A percentile compares a stretch with the other conserved stretches of the same genome.
phyloP scores from a whole-genome alignment of 2,113 vertebrate genomes.

The Fulmarus glacialis region DNA sequence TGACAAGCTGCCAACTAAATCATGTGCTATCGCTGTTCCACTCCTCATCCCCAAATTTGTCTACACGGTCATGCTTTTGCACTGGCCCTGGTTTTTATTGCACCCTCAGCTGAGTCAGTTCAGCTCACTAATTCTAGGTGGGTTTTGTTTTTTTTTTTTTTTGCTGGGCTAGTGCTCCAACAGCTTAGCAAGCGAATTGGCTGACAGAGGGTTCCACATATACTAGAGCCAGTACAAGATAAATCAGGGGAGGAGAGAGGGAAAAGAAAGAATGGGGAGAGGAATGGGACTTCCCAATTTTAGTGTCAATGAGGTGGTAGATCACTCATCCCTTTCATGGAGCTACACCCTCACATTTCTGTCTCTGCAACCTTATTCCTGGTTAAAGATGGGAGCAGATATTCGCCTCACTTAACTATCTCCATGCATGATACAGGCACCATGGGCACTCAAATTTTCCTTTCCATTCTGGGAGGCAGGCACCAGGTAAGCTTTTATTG shows the following conservation, averaged over 20 bases:
- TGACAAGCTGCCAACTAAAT: background rate
- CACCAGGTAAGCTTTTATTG: background rate
- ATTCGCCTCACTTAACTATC: background rate
- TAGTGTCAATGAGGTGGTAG: background rate
- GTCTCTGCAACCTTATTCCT: background rate
- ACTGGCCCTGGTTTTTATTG: background rate
- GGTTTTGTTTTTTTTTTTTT: background rate
- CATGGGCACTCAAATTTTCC: background rate
- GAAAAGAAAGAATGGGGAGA: background rate
- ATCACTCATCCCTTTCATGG: background rate
- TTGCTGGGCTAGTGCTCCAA: background rate
- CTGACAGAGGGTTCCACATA: background rate
- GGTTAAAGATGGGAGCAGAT: background rate
- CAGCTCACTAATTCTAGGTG: background rate
- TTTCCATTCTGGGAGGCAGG: background rate
- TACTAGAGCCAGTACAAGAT: background rate
- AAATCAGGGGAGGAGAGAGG: background rate
- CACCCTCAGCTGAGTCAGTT: background rate
- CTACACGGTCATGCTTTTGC: background rate
- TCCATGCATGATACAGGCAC: accelerated
- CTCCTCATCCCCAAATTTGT: background rate
- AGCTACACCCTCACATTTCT: background rate
- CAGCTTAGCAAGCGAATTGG: background rate
- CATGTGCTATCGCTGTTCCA: background rate
- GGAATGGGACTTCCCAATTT: background rate